Evolutionary conservation across 53 echinoderm and acorn worm species (phyloP).

Genomic region (Arbacia lixula): DNA sequence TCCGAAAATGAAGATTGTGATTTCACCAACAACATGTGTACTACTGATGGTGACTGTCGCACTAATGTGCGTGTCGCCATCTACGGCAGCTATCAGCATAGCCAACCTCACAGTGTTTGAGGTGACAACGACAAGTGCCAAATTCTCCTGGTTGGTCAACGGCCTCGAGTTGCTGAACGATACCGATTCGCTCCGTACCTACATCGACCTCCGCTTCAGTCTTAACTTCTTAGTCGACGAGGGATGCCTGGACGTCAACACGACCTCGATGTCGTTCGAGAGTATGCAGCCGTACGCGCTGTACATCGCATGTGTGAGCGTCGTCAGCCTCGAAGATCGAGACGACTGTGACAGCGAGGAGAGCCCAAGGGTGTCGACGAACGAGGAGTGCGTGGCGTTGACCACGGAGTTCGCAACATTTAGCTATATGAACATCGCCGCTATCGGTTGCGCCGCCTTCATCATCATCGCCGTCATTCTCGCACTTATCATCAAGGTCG

Average conservation of each 20-base stretch:
- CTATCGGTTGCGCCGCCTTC: background rate
- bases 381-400: background rate
- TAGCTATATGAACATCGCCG: slow-evolving; percentile 5
- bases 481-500: background rate
- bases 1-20: background rate
- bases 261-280: background rate
- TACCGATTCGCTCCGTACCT: background rate
- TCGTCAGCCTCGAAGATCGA: background rate
- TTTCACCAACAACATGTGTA: background rate
- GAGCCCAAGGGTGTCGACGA: background rate
- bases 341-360: slow-evolving; percentile 1
- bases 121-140: background rate
- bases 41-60: background rate
- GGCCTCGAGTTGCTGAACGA: slow-evolving; percentile 18
- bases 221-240: background rate
- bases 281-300: background rate
- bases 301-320: slow-evolving; percentile 8
- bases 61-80: background rate
- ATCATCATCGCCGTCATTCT: background rate
- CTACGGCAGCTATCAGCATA: background rate
- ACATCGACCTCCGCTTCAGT: background rate
- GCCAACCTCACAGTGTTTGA: slow-evolving; percentile 6
- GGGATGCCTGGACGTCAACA: background rate
- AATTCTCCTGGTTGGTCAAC: slow-evolving; percentile 17
- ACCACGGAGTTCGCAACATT: slow-evolving; percentile 4